These are phyloP conservation scores for Australoheros facetus DNA, from an alignment of 2,797 vertebrate species.

Conservation along the genomic window DNA sequence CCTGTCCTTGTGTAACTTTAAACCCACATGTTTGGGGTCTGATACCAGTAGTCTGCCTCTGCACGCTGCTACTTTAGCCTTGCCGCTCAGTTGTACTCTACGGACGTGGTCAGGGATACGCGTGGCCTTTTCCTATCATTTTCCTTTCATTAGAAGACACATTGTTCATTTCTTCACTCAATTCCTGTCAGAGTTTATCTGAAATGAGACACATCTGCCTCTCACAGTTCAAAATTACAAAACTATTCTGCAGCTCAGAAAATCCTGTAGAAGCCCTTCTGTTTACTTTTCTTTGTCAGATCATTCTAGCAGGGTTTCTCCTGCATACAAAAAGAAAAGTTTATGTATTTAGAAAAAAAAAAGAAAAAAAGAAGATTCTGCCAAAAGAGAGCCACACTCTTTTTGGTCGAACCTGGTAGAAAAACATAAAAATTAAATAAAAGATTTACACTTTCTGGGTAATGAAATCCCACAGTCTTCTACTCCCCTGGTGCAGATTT, in stretches of 20 bases:
- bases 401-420: neutral
- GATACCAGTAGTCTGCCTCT: slow-evolving; percentile 58
- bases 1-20: slow-evolving; percentile 52
- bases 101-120: slow-evolving; percentile 34
- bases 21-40: slow-evolving; percentile 44
- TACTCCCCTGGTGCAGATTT: neutral
- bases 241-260: neutral
- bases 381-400: neutral
- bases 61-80: slow-evolving; percentile 30
- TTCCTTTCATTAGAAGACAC: slow-evolving; percentile 39
- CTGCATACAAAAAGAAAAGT: neutral
- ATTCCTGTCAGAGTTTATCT: neutral
- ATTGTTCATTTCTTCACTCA: slow-evolving; percentile 28
- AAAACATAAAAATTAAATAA: neutral
- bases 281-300: neutral
- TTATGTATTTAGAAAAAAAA: neutral
- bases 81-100: slow-evolving; percentile 21
- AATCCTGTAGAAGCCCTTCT: too few relatives aligned
- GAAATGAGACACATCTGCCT: neutral
- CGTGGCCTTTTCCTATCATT: slow-evolving; percentile 20
- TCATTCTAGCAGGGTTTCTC: neutral
- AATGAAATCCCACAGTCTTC: neutral
- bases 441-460: neutral
- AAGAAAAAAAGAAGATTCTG: neutral
- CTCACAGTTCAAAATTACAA: neutral